Evolutionary conservation across 2,888 invertebrate species (phyloP).

Genomic region (Hypsopygia costalis): DNA sequence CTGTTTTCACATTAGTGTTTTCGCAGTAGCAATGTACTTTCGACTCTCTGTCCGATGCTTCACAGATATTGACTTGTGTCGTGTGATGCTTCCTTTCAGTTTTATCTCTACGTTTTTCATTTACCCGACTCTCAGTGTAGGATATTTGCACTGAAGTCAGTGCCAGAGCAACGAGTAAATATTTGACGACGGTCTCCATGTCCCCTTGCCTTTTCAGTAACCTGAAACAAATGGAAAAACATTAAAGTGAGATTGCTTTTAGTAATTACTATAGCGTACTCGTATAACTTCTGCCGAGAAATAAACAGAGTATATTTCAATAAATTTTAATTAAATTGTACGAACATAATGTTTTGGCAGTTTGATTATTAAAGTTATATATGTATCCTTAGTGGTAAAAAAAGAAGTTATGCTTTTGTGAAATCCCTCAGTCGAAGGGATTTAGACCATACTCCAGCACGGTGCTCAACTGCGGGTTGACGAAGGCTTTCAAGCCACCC

Average conservation of each 20-base stretch:
- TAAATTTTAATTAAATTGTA: too few relatives aligned
- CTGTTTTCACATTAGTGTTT: constrained; percentile 73
- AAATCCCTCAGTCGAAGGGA: too few relatives aligned
- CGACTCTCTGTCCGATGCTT: constrained; percentile 74
- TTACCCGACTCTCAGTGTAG: constrained; percentile 73
- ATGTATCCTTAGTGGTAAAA: too few relatives aligned
- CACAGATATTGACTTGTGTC: constrained; percentile 75
- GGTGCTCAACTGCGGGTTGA: too few relatives aligned
- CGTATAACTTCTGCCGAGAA: not conserved
- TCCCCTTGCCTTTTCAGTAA: constrained; percentile 42
- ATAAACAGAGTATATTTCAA: too few relatives aligned
- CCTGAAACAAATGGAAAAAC: constrained; percentile 65
- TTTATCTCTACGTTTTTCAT: constrained; percentile 78
- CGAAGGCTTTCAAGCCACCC: too few relatives aligned
- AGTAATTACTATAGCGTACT: constrained; percentile 13
- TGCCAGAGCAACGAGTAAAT: constrained; percentile 74
- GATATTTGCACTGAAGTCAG: constrained; percentile 78
- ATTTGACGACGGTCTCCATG: constrained; percentile 72
- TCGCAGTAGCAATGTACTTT: constrained; percentile 86
- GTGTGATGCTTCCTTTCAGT: constrained; percentile 65
- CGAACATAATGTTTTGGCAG: too few relatives aligned
- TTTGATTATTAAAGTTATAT: too few relatives aligned
- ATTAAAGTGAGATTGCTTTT: constrained; percentile 21
- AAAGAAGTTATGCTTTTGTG: too few relatives aligned
- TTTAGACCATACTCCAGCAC: too few relatives aligned